phyloP scores from a whole-genome alignment of 2,888 invertebrate species.

The Leucophenga montana region DNA sequence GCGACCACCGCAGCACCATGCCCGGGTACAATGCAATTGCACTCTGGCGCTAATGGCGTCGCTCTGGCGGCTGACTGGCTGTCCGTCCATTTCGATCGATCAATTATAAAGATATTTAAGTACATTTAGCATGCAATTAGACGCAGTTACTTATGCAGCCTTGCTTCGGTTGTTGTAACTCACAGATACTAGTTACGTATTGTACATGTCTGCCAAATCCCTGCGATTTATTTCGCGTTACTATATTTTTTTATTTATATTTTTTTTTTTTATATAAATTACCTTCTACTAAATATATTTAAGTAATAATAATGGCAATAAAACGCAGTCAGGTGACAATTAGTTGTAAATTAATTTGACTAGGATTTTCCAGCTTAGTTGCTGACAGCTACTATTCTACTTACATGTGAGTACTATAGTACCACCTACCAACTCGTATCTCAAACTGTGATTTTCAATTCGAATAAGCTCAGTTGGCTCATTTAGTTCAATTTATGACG shows the following conservation, averaged over 20 bases:
- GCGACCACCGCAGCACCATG: constrained; percentile 43
- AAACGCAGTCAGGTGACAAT: constrained; percentile 67
- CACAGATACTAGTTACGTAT: too few species aligned
- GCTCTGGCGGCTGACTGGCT: constrained; percentile 37
- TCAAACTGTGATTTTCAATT: too few species aligned
- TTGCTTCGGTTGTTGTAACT: too few species aligned
- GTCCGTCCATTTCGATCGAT: constrained; percentile 35
- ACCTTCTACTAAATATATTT: constrained; percentile 44
- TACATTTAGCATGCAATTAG: constrained; percentile 66
- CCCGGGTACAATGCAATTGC: too few species aligned
- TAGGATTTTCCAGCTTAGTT: neutral
- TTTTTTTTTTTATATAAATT: constrained; percentile 44
- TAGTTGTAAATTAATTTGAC: constrained; percentile 61
- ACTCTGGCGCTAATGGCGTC: constrained; percentile 16
- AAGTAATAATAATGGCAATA: constrained; percentile 28
- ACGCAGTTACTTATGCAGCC: constrained; percentile 25
- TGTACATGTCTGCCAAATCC: constrained; percentile 39
- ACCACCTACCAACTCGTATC: too few species aligned
- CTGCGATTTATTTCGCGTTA: constrained; percentile 31
- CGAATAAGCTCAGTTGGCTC: too few species aligned
- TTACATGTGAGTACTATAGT: too few species aligned
- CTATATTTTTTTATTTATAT: neutral
- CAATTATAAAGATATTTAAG: constrained; percentile 68
- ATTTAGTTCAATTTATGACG: too few species aligned
- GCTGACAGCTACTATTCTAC: neutral